Percentiles rank a stretch among this genome's conserved stretches.
These are phyloP conservation scores for Parnassius orleans DNA, from an alignment of 2,888 invertebrate genomes.

Conservation along the genomic window DNA sequence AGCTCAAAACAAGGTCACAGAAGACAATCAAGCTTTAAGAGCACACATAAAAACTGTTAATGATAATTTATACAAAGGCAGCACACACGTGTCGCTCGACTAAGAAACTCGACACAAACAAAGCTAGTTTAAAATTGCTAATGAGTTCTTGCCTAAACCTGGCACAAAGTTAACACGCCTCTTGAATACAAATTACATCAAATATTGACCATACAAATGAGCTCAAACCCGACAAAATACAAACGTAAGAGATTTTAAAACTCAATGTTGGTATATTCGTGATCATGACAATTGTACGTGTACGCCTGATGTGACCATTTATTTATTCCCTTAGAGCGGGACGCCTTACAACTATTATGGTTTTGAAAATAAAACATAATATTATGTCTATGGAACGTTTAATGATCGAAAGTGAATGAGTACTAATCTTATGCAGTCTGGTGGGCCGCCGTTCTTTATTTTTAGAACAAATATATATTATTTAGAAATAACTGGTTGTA, in stretches of 20 bases:
- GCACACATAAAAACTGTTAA: constrained; percentile 19
- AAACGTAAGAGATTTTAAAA: constrained; percentile 27
- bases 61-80: neutral
- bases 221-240: constrained; percentile 32
- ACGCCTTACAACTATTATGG: too few species aligned
- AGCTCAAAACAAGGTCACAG: constrained; percentile 27
- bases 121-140: constrained; percentile 68
- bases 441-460: too few species aligned
- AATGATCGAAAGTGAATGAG: too few species aligned
- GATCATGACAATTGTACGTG: constrained; percentile 3
- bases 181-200: constrained; percentile 58
- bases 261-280: neutral
- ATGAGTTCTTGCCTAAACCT: constrained; percentile 66
- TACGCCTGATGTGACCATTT: neutral
- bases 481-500: too few species aligned
- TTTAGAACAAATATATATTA: too few species aligned
- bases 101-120: constrained; percentile 51
- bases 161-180: constrained; percentile 50
- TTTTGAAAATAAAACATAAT: too few species aligned
- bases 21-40: constrained; percentile 16
- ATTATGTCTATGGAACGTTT: too few species aligned
- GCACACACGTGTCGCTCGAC: constrained; percentile 31
- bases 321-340: too few species aligned
- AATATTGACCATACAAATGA: constrained; percentile 45
- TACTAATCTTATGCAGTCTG: too few species aligned